Base-by-base conservation (phyloP, 2,888 invertebrate genomes). In the Aleiodes testaceus region DNA sequence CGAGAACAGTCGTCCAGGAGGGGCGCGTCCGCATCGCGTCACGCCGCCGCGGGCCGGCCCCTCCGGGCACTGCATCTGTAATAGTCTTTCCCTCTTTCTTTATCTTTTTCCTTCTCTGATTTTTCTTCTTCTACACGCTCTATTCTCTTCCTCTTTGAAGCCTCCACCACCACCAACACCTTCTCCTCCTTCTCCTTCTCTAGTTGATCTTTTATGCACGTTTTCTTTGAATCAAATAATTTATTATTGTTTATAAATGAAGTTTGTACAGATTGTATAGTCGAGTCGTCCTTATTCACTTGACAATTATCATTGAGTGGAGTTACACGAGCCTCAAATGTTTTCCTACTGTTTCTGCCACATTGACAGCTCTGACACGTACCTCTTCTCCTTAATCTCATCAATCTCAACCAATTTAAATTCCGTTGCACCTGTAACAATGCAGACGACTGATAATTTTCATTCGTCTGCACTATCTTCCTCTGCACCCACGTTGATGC, bases 21-120 rank as follows among this genome's bases (percentile, higher is more conserved):
- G 81, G 81, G 82, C 86, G 83, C 83, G 84, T 84, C 84, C 86
- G 86, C 87, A 87, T 86, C 85, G 85, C 85, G 86, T 87, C 86
- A 87, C 86, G 86, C 85, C 85, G 82, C 86, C 85, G 83, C 86
- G 81, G 81, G 79, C 82, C 82, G 82, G 82, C 81, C 82, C 80
- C 82, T 77, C 80, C 81, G 83, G 83, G 81, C 81, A 84, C 83
- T 82, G 84, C 86, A 86, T 86, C 86, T 85, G 86, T 85, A 79
- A 82, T 78, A 79, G 79, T 82, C 82, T 80, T 79, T 67, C 74
- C 30, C 49, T 49, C 64, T 53, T 64, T 73, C 72, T 76, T 67
- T 61, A 55, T 30, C 63, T 49, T 49, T 26, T 50, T 69, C 55
- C 42, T 63, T 69, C 50, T 36, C 69, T 42, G 26, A 14, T 59